Evolutionary conservation across 2,888 invertebrate species (phyloP).

Genomic region (Neoascia interrupta): DNA sequence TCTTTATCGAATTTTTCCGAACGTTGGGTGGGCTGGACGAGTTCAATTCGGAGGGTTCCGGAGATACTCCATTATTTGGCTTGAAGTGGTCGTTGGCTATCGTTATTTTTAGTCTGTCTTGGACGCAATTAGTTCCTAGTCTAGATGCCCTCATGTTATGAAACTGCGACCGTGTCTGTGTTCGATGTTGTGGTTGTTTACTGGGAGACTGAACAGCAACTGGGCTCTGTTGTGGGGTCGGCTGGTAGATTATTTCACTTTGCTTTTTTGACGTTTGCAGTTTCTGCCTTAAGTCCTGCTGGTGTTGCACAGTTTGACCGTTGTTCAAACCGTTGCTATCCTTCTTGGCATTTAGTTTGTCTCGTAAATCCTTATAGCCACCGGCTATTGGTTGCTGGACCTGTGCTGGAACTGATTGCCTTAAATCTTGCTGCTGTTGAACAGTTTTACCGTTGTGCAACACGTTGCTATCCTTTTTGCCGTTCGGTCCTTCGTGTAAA

Average conservation of each 20-base stretch:
- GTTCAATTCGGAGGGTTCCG: slow-evolving; percentile 66
- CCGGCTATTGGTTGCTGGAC: too few relatives aligned
- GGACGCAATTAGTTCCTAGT: slow-evolving; percentile 68
- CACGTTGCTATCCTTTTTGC: slow-evolving; percentile 51
- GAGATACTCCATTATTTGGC: slow-evolving; percentile 60
- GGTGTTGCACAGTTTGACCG: too few relatives aligned
- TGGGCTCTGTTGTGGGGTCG: slow-evolving; percentile 3
- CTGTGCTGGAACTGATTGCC: too few relatives aligned
- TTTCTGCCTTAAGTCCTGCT: slow-evolving; percentile 35
- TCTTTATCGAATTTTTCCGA: slow-evolving; percentile 64
- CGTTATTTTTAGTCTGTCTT: slow-evolving; percentile 71
- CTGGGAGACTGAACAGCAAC: background rate
- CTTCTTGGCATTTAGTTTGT: too few relatives aligned
- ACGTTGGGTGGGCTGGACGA: slow-evolving; percentile 55
- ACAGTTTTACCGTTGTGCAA: slow-evolving; percentile 45
- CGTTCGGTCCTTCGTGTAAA: slow-evolving; percentile 37
- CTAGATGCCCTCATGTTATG: slow-evolving; percentile 17
- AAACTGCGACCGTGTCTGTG: slow-evolving; percentile 37
- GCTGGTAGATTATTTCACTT: too few relatives aligned
- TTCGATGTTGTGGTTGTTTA: slow-evolving; percentile 14
- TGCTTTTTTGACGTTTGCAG: slow-evolving; percentile 29
- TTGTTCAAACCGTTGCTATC: too few relatives aligned
- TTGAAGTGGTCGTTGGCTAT: slow-evolving; percentile 61
- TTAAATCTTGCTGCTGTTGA: slow-evolving; percentile 52
- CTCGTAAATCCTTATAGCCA: too few relatives aligned